Evolutionary conservation across 53 echinoderm and acorn worm species (phyloP).

Genomic region (Holothuria scabra): DNA sequence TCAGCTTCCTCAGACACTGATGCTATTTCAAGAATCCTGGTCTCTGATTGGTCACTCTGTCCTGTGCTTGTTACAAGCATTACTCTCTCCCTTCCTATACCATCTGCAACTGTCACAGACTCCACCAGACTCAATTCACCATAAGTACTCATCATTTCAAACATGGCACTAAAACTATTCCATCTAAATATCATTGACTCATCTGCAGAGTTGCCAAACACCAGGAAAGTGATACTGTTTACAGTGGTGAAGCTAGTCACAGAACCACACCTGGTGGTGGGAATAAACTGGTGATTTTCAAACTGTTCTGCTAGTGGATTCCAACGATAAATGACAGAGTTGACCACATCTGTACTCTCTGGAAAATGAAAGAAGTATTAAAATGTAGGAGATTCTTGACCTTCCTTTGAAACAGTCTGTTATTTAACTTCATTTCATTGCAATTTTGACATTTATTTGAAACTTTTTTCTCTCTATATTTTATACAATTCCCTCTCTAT

Average conservation of each 20-base stretch:
- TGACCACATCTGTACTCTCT: conserved; percentile 67
- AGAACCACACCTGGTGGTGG: conserved; percentile 78
- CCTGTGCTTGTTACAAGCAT: conserved; percentile 21
- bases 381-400: too few relatives aligned
- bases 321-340: conserved; percentile 88
- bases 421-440: too few relatives aligned
- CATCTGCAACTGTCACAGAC: not conserved
- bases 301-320: conserved; percentile 65
- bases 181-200: conserved; percentile 70
- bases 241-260: conserved; percentile 62
- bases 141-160: conserved; percentile 53
- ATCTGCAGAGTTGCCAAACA: conserved; percentile 65
- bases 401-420: too few relatives aligned
- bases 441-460: too few relatives aligned
- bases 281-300: conserved; percentile 73
- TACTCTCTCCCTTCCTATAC: not conserved
- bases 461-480: too few relatives aligned
- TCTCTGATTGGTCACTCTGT: conserved; percentile 59
- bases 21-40: conserved; percentile 68
- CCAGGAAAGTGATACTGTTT: conserved; percentile 71
- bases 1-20: conserved; percentile 66
- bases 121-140: not conserved
- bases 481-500: too few relatives aligned
- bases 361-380: not conserved
- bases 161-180: conserved; percentile 79